Evolutionary conservation across 2,888 invertebrate genomes (phyloP), one percentile per base, ranked within the genome.

Genomic region (Agriopis marginaria): DNA sequence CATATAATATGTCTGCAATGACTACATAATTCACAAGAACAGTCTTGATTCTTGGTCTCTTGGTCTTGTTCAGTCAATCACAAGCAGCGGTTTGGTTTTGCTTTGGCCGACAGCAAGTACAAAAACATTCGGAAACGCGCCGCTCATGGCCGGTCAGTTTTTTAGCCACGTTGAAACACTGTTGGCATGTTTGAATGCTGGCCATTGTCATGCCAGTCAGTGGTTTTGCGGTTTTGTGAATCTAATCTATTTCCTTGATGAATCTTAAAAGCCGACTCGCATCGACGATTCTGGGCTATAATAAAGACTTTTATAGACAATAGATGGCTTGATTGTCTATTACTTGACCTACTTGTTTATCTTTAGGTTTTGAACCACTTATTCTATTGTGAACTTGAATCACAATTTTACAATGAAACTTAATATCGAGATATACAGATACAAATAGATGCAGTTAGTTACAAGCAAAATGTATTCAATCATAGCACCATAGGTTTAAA

Each of bases 111-210:
- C 42, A 65, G 72, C 72, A 71, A 54, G 72, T 68, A 75, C 61
- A 84, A 86, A 86, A 85, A 86, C 82, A 75, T 77, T 85, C 82
- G 85, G 85, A 83, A 85, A 82, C 79, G 78, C 77, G 78, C 73
- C 66, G 32, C 79, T 85, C 86, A 85, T 73, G 86, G 85, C 75
- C 85, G 77, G 75, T 81, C 66, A 72, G 81, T 85, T 86, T 86
- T 84, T 85, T 79, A 74, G 51, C 68, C 59, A 55, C 50, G 44
- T 66, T 50, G 75, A 76, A 79, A 77, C 77, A 59, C 68, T 61
- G 56, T 50, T 51, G 64, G 68, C 39, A 68, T 61, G 60, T 50
- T 56, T 64, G 60, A 64, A 64, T 64, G 64, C 59, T 42, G 50
- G 59, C 68, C 51, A 65, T 69, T 65, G 61, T 63, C 44, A 44